Conservation (phyloP, 2,888 invertebrate genomes). For the Colletes collaris region DNA sequence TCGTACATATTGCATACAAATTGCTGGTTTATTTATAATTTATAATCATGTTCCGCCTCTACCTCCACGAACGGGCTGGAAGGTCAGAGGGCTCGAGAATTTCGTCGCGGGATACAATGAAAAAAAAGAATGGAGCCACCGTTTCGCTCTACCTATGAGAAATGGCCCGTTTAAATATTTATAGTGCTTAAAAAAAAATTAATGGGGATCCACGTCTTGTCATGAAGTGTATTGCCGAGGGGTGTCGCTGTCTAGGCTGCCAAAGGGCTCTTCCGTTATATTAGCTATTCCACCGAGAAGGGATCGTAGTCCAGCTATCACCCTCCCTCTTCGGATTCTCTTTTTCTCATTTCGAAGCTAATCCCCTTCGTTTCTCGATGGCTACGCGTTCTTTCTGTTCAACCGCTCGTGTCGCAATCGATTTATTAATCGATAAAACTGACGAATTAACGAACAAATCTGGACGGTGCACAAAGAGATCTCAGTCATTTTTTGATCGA, state of each 20-base stretch:
- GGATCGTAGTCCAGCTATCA: constrained; percentile 61
- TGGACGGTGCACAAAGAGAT: background rate
- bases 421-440: constrained; percentile 66
- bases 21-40: constrained; percentile 23
- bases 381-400: constrained; percentile 30
- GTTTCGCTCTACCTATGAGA: constrained; percentile 71
- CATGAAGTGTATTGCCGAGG: constrained; percentile 67
- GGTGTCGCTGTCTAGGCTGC: constrained; percentile 65
- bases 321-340: constrained; percentile 48
- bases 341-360: constrained; percentile 51
- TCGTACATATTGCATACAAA: no score
- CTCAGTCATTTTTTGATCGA: no score
- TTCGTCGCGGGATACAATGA: constrained; percentile 13
- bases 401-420: constrained; percentile 54
- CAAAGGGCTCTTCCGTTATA: constrained; percentile 74
- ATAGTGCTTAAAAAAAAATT: constrained; percentile 76
- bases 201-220: constrained; percentile 75
- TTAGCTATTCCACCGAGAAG: constrained; percentile 70
- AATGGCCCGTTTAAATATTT: constrained; percentile 77
- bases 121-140: constrained; percentile 26
- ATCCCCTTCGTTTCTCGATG: constrained; percentile 42
- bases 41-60: constrained; percentile 7
- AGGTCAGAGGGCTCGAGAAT: constrained; percentile 28
- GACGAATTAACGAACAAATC: constrained; percentile 8
- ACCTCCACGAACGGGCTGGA: background rate